Evolutionary conservation across 2,888 invertebrate species (phyloP), one percentile per base, ranked within the genome.

Genomic region (Pseudococcus jackbeardsleyi): DNA sequence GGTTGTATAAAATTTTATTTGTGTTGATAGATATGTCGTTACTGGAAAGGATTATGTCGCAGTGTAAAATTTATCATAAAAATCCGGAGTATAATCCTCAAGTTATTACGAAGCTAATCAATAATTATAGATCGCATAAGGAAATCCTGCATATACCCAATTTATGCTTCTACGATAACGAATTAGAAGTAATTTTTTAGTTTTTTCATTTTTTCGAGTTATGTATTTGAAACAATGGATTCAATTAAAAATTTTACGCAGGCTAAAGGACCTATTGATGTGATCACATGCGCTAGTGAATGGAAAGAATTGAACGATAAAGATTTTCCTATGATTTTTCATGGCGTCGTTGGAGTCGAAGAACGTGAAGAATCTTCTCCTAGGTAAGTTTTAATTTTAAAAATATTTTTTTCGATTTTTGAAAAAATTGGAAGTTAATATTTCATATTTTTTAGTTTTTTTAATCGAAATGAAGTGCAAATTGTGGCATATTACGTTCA

Each of bases 51-150:
- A 91, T 96, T 84, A 93, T 94, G 92, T 90, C 91, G 0, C 92
- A 92, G 0, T 92, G 92, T 33, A 91, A 92, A 0, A 91, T 94
- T 19, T 93, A 94, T 90, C 91, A 93, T 88, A 90, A 90, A 89
- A 89, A 91, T 85, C 89, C 89, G 26, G 91, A 92, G 39, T 94
- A 93, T 90, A 93, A 96, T 91, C 92, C 93, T 0, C 92, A 93
- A 77, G 93, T 95, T 90, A 93, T 95, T 68, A 95, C 96, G 3
- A 96, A 96, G 93, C 92, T 97, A 77, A 92, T 94, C 33, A 92
- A 93, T 89, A 97, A 96, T 92, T 97, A 94, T 91, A 93, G 97
- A 54, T 95, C 95, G n/a, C 94, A 96, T 91, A 91, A 93, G 15
- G 93, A 91, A 90, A 95, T 94, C 90, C 92, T 97, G 4, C 89